phyloP scores from a whole-genome alignment of 2,113 vertebrate species.

The Sphyrna mokarran region DNA sequence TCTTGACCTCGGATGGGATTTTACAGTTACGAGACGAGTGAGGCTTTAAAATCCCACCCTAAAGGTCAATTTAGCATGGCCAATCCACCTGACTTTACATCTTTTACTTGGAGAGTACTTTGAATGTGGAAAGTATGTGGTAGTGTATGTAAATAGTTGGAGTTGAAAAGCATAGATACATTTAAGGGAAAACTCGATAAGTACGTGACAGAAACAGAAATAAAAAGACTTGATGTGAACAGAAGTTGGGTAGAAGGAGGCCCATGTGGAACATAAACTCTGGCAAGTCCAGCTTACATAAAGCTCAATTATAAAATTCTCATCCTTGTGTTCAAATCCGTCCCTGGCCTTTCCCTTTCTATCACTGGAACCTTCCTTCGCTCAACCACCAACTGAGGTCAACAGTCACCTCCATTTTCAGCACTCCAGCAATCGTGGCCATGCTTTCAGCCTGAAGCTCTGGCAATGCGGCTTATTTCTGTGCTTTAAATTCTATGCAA shows the following conservation, averaged over 20 bases:
- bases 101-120: not conserved
- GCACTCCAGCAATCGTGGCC: not conserved
- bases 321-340: not conserved
- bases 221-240: not conserved
- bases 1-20: no score
- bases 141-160: not conserved
- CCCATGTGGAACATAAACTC: not conserved
- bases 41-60: no score
- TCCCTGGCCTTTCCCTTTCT: not conserved
- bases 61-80: no score
- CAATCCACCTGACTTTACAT: no score
- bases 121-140: not conserved
- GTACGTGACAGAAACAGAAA: not conserved
- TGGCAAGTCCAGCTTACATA: not conserved
- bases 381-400: not conserved
- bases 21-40: no score
- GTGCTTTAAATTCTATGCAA: not conserved
- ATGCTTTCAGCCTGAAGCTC: not conserved
- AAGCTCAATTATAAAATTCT: not conserved
- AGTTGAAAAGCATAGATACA: not conserved
- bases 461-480: not conserved
- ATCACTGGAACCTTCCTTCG: not conserved
- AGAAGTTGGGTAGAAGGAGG: not conserved
- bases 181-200: not conserved
- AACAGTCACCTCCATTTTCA: not conserved